Percentiles rank a stretch among this genome's conserved stretches.
phyloP scores from a whole-genome alignment of 1,140 invertebrate species.

The Linepithema humile region DNA sequence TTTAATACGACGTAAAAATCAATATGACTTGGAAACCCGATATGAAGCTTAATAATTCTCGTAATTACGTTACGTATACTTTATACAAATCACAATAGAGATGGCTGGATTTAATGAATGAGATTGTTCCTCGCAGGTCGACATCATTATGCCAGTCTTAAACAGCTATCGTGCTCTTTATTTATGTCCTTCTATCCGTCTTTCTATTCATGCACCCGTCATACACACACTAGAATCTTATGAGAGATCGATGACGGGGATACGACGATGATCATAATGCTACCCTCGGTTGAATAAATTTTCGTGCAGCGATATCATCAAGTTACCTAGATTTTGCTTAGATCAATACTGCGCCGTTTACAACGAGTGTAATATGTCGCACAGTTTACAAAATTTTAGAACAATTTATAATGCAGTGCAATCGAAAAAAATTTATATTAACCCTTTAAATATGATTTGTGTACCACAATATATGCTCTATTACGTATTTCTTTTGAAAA shows the following conservation, averaged over 20 bases:
- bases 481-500: not conserved
- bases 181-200: not conserved
- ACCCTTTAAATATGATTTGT: not conserved
- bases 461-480: not conserved
- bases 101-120: not conserved
- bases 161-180: not conserved
- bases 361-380: not conserved
- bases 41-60: not conserved
- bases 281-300: not conserved
- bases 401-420: not conserved
- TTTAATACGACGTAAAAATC: not conserved
- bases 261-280: not conserved
- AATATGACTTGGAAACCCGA: not conserved
- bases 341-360: not conserved
- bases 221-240: no score
- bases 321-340: not conserved
- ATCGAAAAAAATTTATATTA: not conserved
- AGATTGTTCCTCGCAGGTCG: not conserved
- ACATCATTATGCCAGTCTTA: not conserved
- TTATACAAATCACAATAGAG: not conserved
- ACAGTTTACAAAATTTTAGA: not conserved
- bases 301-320: not conserved
- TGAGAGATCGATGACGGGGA: no score
- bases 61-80: not conserved
- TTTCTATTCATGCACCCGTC: not conserved